Conservation (phyloP, 2,888 invertebrate species). For the Steinernema hermaphroditum region DNA sequence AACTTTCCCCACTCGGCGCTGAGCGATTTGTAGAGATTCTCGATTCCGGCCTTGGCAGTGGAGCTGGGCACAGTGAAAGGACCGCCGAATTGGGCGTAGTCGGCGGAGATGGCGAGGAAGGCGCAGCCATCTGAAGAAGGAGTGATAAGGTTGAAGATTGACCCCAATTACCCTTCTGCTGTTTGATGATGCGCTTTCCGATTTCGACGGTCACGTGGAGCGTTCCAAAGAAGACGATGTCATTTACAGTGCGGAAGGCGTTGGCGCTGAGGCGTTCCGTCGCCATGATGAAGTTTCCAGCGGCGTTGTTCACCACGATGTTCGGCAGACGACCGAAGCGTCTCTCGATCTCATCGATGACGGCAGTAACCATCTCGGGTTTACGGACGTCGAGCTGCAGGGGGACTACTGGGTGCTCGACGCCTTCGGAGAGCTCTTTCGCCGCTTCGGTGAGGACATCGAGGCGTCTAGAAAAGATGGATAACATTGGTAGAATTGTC, state of each 20-base stretch:
- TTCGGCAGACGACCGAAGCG: constrained; percentile 69
- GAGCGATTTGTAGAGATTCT: constrained; percentile 70
- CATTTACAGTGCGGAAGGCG: constrained; percentile 70
- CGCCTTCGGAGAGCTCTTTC: constrained; percentile 67
- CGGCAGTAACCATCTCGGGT: constrained; percentile 67
- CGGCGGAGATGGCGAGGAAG: constrained; percentile 71
- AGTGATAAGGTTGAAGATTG: too few species aligned
- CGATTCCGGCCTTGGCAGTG: constrained; percentile 71
- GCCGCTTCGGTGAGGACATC: constrained; percentile 70
- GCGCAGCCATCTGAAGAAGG: constrained; percentile 51
- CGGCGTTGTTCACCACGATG: constrained; percentile 71
- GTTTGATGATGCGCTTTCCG: constrained; percentile 70
- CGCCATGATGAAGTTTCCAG: constrained; percentile 72
- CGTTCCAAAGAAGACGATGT: constrained; percentile 70
- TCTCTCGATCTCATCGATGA: constrained; percentile 69
- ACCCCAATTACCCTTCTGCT: constrained; percentile 67
- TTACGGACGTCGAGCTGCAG: constrained; percentile 70
- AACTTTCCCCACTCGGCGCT: constrained; percentile 71
- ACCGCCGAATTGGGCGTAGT: constrained; percentile 70
- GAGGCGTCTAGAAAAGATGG: constrained; percentile 65
- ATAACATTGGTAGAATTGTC: too few species aligned
- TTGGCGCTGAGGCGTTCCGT: constrained; percentile 70
- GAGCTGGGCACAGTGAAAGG: constrained; percentile 71
- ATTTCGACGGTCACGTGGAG: constrained; percentile 70
- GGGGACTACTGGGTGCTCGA: constrained; percentile 67